Conservation (phyloP, 1,140 invertebrate genomes). For the Drosophila sulfurigaster region DNA sequence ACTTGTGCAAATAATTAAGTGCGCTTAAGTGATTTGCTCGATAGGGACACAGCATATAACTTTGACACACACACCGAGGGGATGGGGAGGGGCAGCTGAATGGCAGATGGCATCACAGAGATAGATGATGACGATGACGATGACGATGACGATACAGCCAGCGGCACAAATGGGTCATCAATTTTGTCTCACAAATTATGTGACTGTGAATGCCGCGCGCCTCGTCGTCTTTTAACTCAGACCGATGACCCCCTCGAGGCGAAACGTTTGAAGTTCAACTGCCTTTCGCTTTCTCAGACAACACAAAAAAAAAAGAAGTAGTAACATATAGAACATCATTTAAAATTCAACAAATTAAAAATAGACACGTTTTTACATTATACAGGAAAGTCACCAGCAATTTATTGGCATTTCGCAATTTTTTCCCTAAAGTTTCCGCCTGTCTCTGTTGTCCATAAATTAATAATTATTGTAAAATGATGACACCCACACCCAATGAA, state of each 20-base stretch:
- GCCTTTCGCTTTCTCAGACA: neutral
- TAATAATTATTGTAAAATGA: neutral
- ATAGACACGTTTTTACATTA: neutral
- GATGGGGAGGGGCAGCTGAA: neutral
- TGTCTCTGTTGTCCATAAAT: neutral
- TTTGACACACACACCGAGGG: neutral
- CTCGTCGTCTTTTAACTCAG: conserved; percentile 24
- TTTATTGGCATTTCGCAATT: neutral
- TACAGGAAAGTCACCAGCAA: neutral
- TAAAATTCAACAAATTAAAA: conserved; percentile 1
- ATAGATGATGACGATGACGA: conserved; percentile 44
- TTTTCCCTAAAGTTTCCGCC: neutral
- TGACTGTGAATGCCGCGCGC: conserved; percentile 16
- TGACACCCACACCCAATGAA: neutral
- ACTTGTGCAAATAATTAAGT: conserved; percentile 83
- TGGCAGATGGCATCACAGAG: neutral
- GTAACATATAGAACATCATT: neutral
- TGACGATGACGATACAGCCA: conserved; percentile 43
- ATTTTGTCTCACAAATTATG: conserved; percentile 48
- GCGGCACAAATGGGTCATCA: conserved; percentile 58
- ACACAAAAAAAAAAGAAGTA: no score
- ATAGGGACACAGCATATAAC: conserved; percentile 52
- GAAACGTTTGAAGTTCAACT: conserved; percentile 39
- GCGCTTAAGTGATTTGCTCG: conserved; percentile 80
- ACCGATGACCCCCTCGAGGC: conserved; percentile 39